Base-by-base conservation (phyloP, 2,113 vertebrate genomes). In the Ctenodactylus gundi region DNA sequence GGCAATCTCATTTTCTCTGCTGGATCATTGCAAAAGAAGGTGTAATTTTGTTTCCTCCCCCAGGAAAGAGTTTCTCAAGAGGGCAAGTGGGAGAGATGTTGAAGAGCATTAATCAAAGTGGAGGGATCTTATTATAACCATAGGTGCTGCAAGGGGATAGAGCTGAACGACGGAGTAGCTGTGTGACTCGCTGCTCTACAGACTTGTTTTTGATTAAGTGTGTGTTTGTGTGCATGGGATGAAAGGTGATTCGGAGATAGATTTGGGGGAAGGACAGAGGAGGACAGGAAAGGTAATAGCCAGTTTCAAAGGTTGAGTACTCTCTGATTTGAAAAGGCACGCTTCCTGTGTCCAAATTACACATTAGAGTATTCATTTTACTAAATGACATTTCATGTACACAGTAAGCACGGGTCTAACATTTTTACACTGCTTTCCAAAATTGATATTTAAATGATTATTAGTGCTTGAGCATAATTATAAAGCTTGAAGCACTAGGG, bases 21-120 rank as follows among this genome's bases (percentile, higher is more conserved):
- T 95, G 70, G 96, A 93, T 97, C 68, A 60, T 70, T 97, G 88
- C 65, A 92, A 95, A 91, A 94, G 96, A 93, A 94, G 93, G 85
- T 88, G 72, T 95, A 94, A 97, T 93, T 95, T 91, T 96, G 78
- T 94, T 97, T 97, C 92, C 89, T 92, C 92, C 92, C 82, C 82
- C 93, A 94, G 92, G 95, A 97, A 97, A 96, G 53, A 91, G 55
- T 85, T 93, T 97, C 94, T 65, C 55, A 81, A 72, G 64, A 83
- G 65, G 62, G 95, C 75, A 58, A 95, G 94, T 87, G 82, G 11
- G 75, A 93, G 93, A 31, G 81, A 27, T 87, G 95, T 92, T 84
- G 93, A 97, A 92, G 92, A 90, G 41, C 73, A 86, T 90, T 94
- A 84, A 88, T 96, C 91, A 94, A 84, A 65, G 70, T 46, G 49